Percentiles rank a stretch among this genome's conserved stretches.
These are phyloP conservation scores for Machimus rusticus DNA, from an alignment of 2,888 invertebrate genomes.

Conservation along the genomic window DNA sequence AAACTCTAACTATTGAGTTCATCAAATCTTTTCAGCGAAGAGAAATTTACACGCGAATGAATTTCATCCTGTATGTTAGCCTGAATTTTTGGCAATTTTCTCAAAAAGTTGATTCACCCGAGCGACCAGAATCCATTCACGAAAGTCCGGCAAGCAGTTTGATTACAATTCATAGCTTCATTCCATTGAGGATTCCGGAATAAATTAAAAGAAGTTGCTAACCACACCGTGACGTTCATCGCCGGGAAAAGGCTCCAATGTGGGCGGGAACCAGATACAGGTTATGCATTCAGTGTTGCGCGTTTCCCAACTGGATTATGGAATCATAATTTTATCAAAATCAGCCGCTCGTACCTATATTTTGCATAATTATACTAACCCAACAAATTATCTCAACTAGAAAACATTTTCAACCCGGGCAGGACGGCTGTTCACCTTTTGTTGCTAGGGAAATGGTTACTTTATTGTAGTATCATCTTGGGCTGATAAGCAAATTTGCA, in stretches of 20 bases:
- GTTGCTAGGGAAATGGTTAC: neutral
- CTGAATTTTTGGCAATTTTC: neutral
- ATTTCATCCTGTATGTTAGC: neutral
- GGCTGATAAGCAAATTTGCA: neutral
- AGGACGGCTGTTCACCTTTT: neutral
- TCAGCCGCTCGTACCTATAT: neutral
- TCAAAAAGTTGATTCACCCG: neutral
- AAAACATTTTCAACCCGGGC: neutral
- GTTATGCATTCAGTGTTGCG: neutral
- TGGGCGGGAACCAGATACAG: neutral
- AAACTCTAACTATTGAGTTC: neutral
- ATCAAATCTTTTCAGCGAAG: neutral
- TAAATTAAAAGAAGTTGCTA: neutral
- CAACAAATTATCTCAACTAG: neutral
- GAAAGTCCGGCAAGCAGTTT: neutral
- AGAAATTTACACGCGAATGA: neutral
- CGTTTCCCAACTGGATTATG: neutral
- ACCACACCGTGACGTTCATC: neutral
- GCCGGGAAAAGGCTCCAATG: neutral
- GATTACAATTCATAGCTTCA: neutral
- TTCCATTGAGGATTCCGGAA: neutral
- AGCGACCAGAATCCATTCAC: neutral
- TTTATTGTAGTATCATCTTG: neutral
- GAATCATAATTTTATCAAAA: neutral
- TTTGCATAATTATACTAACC: neutral